Evolutionary conservation across 2,113 vertebrate genomes (phyloP).

Genomic region (Sphaerodactylus townsendi): DNA sequence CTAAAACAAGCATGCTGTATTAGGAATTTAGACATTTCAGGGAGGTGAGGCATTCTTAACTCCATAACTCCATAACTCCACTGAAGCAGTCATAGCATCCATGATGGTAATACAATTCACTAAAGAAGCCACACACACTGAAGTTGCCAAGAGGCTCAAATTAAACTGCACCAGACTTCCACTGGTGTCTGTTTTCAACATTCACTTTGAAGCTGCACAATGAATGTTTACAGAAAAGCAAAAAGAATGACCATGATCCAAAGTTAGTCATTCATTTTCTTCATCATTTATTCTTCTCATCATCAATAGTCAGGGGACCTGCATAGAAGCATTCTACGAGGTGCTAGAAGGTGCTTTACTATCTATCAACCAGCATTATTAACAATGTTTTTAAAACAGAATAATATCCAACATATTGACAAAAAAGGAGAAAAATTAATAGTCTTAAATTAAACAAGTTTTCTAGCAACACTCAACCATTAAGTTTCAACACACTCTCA

Average conservation of each 20-base stretch:
- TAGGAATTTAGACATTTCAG: constrained; percentile 55
- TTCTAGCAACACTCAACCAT: not conserved
- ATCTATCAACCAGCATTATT: not conserved
- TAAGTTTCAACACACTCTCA: not conserved
- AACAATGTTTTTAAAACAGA: not conserved
- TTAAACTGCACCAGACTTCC: not conserved
- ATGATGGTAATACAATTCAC: constrained; percentile 49
- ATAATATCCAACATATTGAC: not conserved
- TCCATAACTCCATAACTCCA: constrained; percentile 45
- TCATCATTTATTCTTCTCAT: no score
- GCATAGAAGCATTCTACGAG: not conserved
- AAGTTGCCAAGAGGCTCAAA: constrained; percentile 11
- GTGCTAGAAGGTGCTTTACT: not conserved
- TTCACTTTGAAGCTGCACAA: not conserved
- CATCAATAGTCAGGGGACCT: not conserved
- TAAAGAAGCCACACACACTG: constrained; percentile 28
- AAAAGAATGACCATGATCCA: not conserved
- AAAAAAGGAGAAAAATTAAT: not conserved
- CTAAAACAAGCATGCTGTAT: constrained; percentile 32
- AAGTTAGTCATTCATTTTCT: not conserved
- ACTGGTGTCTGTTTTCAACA: not conserved
- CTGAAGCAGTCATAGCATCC: constrained; percentile 35
- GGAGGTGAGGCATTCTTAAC: constrained; percentile 43
- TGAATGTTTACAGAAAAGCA: not conserved
- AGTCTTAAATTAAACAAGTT: not conserved